Evolutionary conservation across 1,140 invertebrate genomes (phyloP), one percentile per base, ranked within the genome.

Genomic region (Vanessa tameamea): DNA sequence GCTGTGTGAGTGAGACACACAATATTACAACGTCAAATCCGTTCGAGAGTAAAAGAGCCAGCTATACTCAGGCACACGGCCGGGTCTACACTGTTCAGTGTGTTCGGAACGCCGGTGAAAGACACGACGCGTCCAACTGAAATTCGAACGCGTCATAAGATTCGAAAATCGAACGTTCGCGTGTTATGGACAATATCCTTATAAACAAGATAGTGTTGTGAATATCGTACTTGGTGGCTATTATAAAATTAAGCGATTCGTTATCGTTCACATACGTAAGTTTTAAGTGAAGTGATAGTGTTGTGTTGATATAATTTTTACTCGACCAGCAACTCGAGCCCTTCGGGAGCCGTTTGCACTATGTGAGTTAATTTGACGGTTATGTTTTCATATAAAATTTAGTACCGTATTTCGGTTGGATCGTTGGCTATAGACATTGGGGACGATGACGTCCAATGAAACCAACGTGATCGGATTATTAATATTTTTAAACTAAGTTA

Each of bases 31-130:
- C 59, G 73, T 53, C 59, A 70, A 76, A 78, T 73, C 55, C 69
- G 55, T 37, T 59, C 69, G 71, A 31, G 84, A 55, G 48, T 23
- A 82, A 89, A 68, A 81, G 81, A 76, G 88, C 81, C 51, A 69
- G 81, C 47, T 23, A 81, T 78, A 87, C 53, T 66, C 59, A 80
- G 82, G 77, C 78, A 85, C 76, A 83, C 82, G 78, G 82, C 88
- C 82, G 77, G 87, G 88, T 82, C 80, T 81, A 85, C 81, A 83
- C 81, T 72, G 84, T 86, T 89, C 88, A 92, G 90, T 92, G 73
- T 84, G 80, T 77, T 72, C 75, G 70, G 78, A 87, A 83, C 85
- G 77, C 74, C 79, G 77, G 82, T 57, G 78, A 76, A 82, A 79
- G 78, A 75, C 84, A 82, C 78, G 75, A 78, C 82, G 80, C 75